phyloP scores from a whole-genome alignment of 2,888 invertebrate species.

The Galeruca laticollis region DNA sequence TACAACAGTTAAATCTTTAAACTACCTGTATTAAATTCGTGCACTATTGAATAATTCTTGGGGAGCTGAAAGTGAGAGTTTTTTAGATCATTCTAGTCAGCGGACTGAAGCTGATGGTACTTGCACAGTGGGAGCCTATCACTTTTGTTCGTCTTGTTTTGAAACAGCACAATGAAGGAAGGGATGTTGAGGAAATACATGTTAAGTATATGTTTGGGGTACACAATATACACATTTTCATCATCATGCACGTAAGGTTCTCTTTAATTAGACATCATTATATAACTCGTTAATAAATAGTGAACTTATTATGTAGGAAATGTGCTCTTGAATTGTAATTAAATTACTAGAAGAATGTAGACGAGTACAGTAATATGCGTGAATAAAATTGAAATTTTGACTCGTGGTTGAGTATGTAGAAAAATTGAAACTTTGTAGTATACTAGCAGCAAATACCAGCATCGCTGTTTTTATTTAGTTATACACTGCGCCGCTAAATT shows the following conservation, averaged over 20 bases:
- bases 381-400: not conserved
- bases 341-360: not conserved
- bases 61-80: conserved; percentile 42
- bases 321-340: not conserved
- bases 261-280: not conserved
- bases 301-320: not conserved
- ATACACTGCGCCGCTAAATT: no score
- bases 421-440: no score
- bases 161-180: conserved; percentile 6
- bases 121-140: conserved; percentile 24
- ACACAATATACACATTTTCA: not conserved
- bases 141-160: conserved; percentile 23
- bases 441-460: no score
- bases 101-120: conserved; percentile 37
- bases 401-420: no score
- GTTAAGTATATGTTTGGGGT: conserved; percentile 1
- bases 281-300: not conserved
- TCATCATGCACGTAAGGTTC: not conserved
- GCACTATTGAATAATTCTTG: conserved; percentile 16
- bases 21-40: conserved; percentile 34
- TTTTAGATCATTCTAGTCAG: conserved; percentile 39
- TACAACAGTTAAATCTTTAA: not conserved
- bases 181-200: conserved; percentile 15
- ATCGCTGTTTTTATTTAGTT: no score
- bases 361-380: not conserved